Conservation (phyloP, 1,140 invertebrate species). For the Lepidurus packardi region DNA sequence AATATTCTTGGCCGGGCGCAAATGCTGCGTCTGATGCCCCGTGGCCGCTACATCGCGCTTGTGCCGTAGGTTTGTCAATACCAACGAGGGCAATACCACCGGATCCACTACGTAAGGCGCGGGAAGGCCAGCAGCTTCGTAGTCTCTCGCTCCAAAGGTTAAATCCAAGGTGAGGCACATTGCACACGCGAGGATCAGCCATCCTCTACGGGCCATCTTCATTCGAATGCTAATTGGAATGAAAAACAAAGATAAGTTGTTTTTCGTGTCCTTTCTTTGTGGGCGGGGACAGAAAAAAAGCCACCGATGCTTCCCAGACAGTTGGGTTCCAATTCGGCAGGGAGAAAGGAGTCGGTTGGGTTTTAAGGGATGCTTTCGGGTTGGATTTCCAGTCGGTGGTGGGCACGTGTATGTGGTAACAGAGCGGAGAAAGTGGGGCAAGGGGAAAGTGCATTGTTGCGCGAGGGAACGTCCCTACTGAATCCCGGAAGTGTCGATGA, state of each 20-base stretch:
- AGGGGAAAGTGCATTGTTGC: not conserved
- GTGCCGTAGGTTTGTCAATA: not conserved
- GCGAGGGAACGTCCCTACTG: not conserved
- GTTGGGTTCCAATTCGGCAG: not conserved
- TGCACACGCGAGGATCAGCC: not conserved
- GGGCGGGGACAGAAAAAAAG: too few relatives aligned
- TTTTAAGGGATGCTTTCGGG: too few relatives aligned
- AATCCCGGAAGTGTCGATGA: conserved; percentile 18
- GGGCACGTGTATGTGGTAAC: not conserved
- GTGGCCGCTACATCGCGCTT: conserved; percentile 24
- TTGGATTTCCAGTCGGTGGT: not conserved
- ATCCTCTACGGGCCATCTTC: not conserved
- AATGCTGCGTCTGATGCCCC: conserved; percentile 39
- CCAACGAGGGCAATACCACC: not conserved
- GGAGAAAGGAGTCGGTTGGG: not conserved
- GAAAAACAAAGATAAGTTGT: too few relatives aligned
- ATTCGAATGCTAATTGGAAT: not conserved
- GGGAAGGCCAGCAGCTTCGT: not conserved
- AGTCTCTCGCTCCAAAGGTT: not conserved
- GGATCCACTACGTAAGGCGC: not conserved
- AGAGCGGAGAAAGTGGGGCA: not conserved
- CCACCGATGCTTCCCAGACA: not conserved
- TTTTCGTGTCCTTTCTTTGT: too few relatives aligned
- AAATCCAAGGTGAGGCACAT: not conserved
- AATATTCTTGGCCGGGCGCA: conserved; percentile 40